phyloP scores from a whole-genome alignment of 2,888 invertebrate species.

The Lepidochitona cinerea region DNA sequence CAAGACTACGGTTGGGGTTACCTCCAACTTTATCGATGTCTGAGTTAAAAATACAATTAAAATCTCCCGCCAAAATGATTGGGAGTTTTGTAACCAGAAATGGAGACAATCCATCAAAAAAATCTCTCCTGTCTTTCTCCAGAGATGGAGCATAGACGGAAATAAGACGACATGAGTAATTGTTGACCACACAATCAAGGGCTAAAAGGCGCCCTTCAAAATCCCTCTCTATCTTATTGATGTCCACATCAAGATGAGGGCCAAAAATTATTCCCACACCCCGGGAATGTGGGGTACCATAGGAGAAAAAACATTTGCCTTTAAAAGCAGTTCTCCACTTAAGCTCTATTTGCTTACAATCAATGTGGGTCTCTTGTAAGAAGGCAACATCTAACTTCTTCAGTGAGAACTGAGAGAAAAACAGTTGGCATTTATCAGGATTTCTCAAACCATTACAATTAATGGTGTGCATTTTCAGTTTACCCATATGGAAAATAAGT shows the following conservation, averaged over 20 bases:
- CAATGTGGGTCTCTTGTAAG: background rate
- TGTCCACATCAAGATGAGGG: background rate
- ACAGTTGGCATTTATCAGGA: background rate
- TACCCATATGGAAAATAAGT: no score
- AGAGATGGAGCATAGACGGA: conserved; percentile 6
- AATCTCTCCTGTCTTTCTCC: background rate
- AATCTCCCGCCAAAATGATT: conserved; percentile 11
- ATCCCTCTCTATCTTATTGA: background rate
- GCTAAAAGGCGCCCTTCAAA: background rate
- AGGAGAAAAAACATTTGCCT: background rate
- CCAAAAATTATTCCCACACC: conserved; percentile 1
- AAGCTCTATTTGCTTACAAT: background rate
- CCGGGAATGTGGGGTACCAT: background rate
- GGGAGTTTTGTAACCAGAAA: background rate
- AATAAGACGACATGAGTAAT: conserved; percentile 3
- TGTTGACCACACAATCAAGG: background rate
- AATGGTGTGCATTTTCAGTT: no score
- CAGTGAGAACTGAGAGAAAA: background rate
- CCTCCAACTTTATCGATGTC: conserved; percentile 9
- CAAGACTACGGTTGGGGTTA: background rate
- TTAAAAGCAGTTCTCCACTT: background rate
- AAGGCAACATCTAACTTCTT: conserved; percentile 1
- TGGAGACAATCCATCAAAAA: background rate
- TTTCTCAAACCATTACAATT: no score
- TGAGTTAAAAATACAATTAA: conserved; percentile 4